A percentile compares a stretch with the other conserved stretches of the same genome.
These are phyloP conservation scores for Sebastes baramenuke DNA, from an alignment of 2,797 vertebrate genomes.

Conservation along the genomic window DNA sequence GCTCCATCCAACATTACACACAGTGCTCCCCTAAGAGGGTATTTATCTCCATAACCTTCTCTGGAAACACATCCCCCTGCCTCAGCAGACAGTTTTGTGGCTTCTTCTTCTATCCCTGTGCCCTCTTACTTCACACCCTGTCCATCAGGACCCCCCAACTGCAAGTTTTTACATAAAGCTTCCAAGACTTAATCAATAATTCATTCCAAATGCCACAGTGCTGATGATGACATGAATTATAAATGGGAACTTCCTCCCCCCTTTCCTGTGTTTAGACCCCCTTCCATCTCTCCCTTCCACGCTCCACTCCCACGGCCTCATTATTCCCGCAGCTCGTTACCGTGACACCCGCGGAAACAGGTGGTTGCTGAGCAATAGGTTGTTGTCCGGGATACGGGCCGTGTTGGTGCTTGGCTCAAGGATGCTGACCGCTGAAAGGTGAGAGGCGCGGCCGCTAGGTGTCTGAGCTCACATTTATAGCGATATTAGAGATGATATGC, in stretches of 20 bases:
- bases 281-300: constrained; percentile 18
- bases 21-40: constrained; percentile 8
- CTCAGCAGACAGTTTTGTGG: constrained; percentile 38
- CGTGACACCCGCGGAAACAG: constrained; percentile 70
- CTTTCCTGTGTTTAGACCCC: constrained; percentile 69
- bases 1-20: constrained; percentile 1
- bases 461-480: neutral
- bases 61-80: constrained; percentile 3
- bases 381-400: constrained; percentile 40
- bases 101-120: constrained; percentile 12
- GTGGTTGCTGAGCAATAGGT: constrained; percentile 72
- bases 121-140: constrained; percentile 49
- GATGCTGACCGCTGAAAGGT: neutral
- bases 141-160: constrained; percentile 67
- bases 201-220: constrained; percentile 81
- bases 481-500: neutral
- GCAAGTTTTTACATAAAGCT: constrained; percentile 80
- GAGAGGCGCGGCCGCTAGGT: neutral
- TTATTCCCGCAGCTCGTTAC: constrained; percentile 75
- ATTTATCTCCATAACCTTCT: constrained; percentile 25
- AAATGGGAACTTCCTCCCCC: constrained; percentile 75
- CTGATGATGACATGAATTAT: constrained; percentile 87
- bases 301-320: constrained; percentile 62
- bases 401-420: neutral
- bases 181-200: constrained; percentile 83